phyloP scores from a whole-genome alignment of 2,888 invertebrate genomes.

The Heteromyza rotundicornis region DNA sequence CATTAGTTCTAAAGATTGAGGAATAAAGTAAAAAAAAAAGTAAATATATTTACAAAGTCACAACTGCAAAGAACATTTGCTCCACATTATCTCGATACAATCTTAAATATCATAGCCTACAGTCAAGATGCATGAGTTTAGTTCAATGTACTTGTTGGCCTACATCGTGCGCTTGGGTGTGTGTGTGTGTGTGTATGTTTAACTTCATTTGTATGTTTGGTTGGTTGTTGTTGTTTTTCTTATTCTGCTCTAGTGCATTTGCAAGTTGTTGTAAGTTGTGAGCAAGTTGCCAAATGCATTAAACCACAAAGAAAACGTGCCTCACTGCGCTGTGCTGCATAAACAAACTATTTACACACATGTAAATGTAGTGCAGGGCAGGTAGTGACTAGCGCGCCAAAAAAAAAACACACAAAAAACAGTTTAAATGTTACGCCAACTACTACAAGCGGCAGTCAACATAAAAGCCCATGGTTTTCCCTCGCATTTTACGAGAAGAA shows the following conservation, averaged over 20 bases:
- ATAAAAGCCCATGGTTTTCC: no score
- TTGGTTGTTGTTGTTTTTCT: not conserved
- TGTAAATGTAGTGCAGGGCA: no score
- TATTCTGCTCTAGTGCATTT: not conserved
- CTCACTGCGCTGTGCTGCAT: no score
- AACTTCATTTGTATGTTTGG: not conserved
- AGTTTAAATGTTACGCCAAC: not conserved
- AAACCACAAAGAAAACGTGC: not conserved
- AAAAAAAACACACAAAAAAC: not conserved
- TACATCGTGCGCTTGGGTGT: conserved; percentile 38
- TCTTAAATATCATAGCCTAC: no score
- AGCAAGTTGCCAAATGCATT: not conserved
- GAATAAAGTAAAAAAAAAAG: no score
- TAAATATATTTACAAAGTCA: no score
- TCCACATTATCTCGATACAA: no score
- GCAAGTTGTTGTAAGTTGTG: no score
- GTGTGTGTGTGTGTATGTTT: not conserved
- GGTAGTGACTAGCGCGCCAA: conserved; percentile 1
- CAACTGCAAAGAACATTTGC: no score
- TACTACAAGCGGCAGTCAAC: not conserved
- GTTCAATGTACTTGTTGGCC: conserved; percentile 58
- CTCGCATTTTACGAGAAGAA: no score
- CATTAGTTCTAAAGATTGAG: no score
- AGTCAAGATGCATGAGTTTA: conserved; percentile 25
- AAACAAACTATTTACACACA: not conserved